Percentiles rank a stretch among this genome's conserved stretches.
Evolutionary conservation across 2,113 vertebrate species (phyloP).

Genomic region (Laticauda laticaudata): DNA sequence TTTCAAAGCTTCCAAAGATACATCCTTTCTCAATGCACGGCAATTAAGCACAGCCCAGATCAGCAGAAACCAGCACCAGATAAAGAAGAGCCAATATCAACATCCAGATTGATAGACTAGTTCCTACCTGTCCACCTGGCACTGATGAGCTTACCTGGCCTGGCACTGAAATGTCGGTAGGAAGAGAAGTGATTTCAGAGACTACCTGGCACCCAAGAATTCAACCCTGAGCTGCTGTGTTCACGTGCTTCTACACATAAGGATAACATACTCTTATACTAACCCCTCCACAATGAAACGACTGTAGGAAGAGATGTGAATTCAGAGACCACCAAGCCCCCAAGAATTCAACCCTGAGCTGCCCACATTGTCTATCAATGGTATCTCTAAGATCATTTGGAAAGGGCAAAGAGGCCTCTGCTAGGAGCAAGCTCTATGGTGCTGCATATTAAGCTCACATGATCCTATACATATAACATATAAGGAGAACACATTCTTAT

Average conservation of each 20-base stretch:
- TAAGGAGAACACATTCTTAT: not conserved
- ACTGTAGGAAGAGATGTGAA: too few species aligned
- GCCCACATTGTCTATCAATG: too few species aligned
- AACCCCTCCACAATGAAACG: too few species aligned
- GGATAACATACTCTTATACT: too few species aligned
- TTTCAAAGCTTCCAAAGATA: constrained; percentile 3
- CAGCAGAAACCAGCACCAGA: not conserved
- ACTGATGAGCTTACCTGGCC: not conserved
- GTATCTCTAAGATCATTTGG: not conserved
- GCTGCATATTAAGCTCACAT: not conserved
- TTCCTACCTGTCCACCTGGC: not conserved
- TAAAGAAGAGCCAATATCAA: not conserved
- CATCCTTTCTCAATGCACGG: not conserved
- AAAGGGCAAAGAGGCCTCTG: not conserved
- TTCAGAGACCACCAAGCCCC: too few species aligned
- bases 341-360: too few species aligned
- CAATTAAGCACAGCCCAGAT: not conserved
- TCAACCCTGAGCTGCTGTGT: not conserved
- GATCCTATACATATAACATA: too few species aligned
- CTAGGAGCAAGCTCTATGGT: not conserved
- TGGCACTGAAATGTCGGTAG: not conserved
- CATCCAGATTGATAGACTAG: not conserved
- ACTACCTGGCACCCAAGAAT: not conserved
- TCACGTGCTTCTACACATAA: too few species aligned
- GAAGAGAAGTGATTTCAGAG: not conserved